Evolutionary conservation across 2,113 vertebrate genomes (phyloP), one percentile per base, ranked within the genome.

Genomic region (Phoenicopterus ruber): DNA sequence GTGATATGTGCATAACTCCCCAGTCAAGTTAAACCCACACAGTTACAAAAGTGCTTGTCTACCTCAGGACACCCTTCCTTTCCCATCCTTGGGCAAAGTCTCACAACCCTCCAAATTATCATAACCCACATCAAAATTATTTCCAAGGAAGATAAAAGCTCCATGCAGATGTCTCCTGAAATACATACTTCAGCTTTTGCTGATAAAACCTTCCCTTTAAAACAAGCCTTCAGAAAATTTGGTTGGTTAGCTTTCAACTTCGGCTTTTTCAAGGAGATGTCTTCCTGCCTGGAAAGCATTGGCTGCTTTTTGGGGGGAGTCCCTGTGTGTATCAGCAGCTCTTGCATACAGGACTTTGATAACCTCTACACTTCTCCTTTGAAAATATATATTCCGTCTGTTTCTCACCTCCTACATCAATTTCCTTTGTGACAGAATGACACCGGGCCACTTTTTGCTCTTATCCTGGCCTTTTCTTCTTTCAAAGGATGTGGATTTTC

Each of bases 401-500:
- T 38, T 87, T 67, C 78, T 97, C 38, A 73, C 84, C 46, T 93
- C 54, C 54, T 72, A 44, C 66, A 73, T 94, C 70, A 73, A 46
- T 89, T 82, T 92, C 25, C 78, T 90, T 82, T 90, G 62, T 46
- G 87, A 63, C 71, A 66, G 58, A 82, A 49, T 93, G 93, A 92
- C 92, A 94, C 52, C 2, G 6, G 57, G 61, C 17, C 42, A 17
- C 55, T 74, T 61, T 40, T 65, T 88, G 71, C 90, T 94, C 95
- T 92, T 40, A 74, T 84, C 61, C 19, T 89, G 88, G 62, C 79
- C 90, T 94, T 96, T 86, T 83, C 87, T 93, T 92, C 90, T 81
- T 96, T 96, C 91, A 96, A 86, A 94, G 82, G 67, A 90, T 69
- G 34, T 83, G 36, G 66, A 88, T 49, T 88, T 88, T 71, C 28